phyloP scores from a whole-genome alignment of 2,113 vertebrate species.

The Megaptera novaeangliae region DNA sequence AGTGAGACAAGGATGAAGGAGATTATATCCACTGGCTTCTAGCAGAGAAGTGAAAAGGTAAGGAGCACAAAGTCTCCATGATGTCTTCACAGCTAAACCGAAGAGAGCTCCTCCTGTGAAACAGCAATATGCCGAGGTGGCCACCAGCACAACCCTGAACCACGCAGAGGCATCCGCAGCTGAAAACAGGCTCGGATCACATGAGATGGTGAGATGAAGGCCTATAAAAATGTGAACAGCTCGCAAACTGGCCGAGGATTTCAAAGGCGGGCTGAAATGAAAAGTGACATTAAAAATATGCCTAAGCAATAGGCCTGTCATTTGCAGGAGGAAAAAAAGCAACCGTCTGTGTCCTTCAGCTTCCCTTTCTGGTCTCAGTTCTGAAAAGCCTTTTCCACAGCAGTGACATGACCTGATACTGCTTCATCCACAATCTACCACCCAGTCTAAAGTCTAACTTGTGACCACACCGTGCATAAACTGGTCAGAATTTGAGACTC shows the following conservation, averaged over 20 bases:
- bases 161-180: background rate
- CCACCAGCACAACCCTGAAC: background rate
- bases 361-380: background rate
- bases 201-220: background rate
- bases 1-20: background rate
- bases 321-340: background rate
- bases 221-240: background rate
- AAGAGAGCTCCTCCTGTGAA: background rate
- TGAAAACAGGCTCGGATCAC: background rate
- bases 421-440: background rate
- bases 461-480: background rate
- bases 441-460: background rate
- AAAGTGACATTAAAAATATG: constrained; percentile 55
- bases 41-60: background rate
- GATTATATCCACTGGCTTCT: background rate
- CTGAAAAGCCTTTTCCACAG: constrained; percentile 6
- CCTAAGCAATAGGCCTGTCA: constrained; percentile 53
- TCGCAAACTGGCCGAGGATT: background rate
- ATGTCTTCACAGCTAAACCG: background rate
- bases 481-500: background rate
- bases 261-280: constrained; percentile 53
- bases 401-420: background rate
- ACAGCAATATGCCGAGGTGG: background rate
- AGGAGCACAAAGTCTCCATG: background rate
- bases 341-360: constrained; percentile 54